These are phyloP conservation scores for Sphenodon punctatus DNA, from an alignment of 2,797 vertebrate species.

Conservation along the genomic window DNA sequence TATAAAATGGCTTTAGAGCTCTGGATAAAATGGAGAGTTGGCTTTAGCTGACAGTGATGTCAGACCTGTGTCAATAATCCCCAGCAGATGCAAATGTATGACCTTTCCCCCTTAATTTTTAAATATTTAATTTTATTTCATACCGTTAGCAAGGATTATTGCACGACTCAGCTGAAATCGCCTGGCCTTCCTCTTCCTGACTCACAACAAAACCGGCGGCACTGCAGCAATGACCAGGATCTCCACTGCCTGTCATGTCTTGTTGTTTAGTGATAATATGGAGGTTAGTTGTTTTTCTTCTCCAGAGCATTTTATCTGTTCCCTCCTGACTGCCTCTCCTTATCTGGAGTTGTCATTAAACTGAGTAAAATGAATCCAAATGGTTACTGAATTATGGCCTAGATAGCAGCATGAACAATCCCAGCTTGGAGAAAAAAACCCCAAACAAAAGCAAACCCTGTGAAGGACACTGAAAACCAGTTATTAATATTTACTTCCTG, in stretches of 20 bases:
- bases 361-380: conserved; percentile 31
- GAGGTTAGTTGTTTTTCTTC: conserved; percentile 62
- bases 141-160: conserved; percentile 64
- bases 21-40: conserved; percentile 61
- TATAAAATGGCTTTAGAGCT: conserved; percentile 69
- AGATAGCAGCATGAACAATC: conserved; percentile 16
- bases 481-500: conserved; percentile 46
- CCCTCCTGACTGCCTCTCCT: conserved; percentile 32
- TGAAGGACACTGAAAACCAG: conserved; percentile 1
- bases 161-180: conserved; percentile 45
- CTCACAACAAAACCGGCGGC: conserved; percentile 62
- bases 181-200: conserved; percentile 43
- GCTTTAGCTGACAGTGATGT: conserved; percentile 62
- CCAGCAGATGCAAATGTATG: conserved; percentile 59
- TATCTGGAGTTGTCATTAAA: conserved; percentile 36
- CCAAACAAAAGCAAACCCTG: conserved; percentile 26
- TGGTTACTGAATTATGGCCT: conserved; percentile 1
- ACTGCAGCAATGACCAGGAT: neutral
- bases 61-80: conserved; percentile 61
- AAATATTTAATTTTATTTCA: conserved; percentile 69
- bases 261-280: conserved; percentile 62
- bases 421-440: conserved; percentile 2
- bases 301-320: conserved; percentile 46
- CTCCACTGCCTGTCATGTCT: conserved; percentile 54
- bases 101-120: conserved; percentile 57